Conservation (phyloP, 1,140 invertebrate species). For the Temnothorax curvispinosus region DNA sequence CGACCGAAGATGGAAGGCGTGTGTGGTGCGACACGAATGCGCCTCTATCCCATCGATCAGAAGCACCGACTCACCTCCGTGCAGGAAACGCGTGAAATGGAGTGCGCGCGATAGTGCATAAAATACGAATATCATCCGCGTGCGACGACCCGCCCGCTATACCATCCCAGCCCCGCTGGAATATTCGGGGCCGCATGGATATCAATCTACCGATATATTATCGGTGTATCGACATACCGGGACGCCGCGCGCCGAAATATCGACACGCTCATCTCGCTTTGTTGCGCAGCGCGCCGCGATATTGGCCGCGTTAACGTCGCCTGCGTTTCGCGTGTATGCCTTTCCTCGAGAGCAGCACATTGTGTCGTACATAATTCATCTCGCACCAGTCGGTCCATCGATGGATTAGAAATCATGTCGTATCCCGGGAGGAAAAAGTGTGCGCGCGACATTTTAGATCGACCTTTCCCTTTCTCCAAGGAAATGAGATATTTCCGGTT, state of each 20-base stretch:
- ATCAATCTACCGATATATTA: conserved; percentile 61
- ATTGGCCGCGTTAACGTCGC: conserved; percentile 29
- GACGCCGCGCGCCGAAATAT: conserved; percentile 61
- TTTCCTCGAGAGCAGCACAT: background rate
- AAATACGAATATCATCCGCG: conserved; percentile 68
- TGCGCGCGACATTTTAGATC: background rate
- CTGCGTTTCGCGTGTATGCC: background rate
- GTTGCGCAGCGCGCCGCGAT: conserved; percentile 40
- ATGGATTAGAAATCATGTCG: background rate
- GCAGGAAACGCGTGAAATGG: conserved; percentile 62
- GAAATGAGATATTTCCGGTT: background rate
- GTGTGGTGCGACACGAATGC: background rate
- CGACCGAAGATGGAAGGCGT: conserved; percentile 15
- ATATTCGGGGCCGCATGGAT: conserved; percentile 43
- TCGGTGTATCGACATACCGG: conserved; percentile 51
- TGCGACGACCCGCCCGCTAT: conserved; percentile 21
- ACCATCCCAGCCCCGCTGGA: conserved; percentile 18
- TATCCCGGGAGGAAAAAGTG: too few species aligned
- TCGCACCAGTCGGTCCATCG: background rate
- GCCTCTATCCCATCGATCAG: conserved; percentile 59
- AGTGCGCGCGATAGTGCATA: conserved; percentile 68
- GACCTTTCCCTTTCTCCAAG: background rate
- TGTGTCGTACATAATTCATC: conserved; percentile 18
- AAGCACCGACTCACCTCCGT: background rate
- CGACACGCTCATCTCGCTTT: conserved; percentile 58